Evolutionary conservation across 1,140 invertebrate species (phyloP).

Genomic region (Bicyclus anynana): DNA sequence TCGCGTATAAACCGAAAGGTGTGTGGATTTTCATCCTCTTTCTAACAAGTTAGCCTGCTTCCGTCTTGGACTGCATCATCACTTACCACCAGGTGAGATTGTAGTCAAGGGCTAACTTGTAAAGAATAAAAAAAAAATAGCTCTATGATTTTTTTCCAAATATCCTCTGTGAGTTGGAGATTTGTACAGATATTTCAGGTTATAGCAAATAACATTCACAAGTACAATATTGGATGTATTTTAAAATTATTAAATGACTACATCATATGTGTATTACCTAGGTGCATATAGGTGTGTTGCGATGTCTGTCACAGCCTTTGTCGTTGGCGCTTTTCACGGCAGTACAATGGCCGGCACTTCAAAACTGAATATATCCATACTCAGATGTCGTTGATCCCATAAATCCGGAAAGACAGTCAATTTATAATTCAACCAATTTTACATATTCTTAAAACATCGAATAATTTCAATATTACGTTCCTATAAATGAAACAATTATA

Average conservation of each 20-base stretch:
- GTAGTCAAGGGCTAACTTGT: too few species aligned
- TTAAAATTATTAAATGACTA: constrained; percentile 3
- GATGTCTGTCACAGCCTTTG: constrained; percentile 28
- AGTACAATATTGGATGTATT: too few species aligned
- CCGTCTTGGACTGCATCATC: too few species aligned
- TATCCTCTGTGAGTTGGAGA: too few species aligned
- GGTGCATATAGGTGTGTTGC: constrained; percentile 16
- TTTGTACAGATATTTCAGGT: too few species aligned
- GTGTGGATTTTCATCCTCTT: too few species aligned
- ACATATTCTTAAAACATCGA: not conserved
- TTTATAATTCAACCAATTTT: not conserved
- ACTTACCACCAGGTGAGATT: too few species aligned
- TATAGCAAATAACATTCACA: too few species aligned
- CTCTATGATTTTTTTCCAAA: too few species aligned
- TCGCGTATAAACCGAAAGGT: too few species aligned
- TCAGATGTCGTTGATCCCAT: constrained; percentile 3
- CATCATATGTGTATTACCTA: constrained; percentile 3
- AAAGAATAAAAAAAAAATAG: too few species aligned
- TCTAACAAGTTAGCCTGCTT: too few species aligned
- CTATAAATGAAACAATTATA: not conserved
- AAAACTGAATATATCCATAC: constrained; percentile 24
- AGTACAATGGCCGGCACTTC: constrained; percentile 37
- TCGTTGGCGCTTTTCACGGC: constrained; percentile 36
- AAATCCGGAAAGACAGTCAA: constrained; percentile 2
- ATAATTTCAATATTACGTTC: not conserved